A percentile compares a stretch with the other conserved stretches of the same genome.
These are phyloP conservation scores for Eubasilissa splendida DNA, from an alignment of 2,888 invertebrate genomes.

Conservation along the genomic window DNA sequence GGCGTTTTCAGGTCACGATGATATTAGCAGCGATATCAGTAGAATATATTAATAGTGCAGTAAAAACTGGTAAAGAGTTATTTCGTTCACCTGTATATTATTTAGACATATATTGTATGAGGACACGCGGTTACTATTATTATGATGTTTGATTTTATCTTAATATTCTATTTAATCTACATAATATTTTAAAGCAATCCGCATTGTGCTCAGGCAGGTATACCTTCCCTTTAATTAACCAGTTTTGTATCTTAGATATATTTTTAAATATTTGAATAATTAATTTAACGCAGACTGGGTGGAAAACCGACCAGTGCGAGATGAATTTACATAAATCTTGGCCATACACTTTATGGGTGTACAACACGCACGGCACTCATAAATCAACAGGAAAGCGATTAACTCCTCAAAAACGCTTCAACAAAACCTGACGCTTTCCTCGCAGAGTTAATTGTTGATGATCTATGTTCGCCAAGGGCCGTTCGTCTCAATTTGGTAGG, in stretches of 20 bases:
- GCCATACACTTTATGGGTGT: slow-evolving; percentile 44
- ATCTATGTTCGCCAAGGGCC: slow-evolving; percentile 50
- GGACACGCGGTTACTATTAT: no score
- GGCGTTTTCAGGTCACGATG: no score
- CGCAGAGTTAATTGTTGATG: slow-evolving; percentile 51
- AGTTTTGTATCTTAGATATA: background rate
- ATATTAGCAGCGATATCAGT: no score
- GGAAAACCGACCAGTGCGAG: slow-evolving; percentile 24
- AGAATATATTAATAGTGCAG: no score
- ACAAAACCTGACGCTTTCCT: slow-evolving; percentile 48
- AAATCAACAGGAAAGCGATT: slow-evolving; percentile 54
- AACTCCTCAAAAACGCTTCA: slow-evolving; percentile 50
- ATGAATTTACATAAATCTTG: slow-evolving; percentile 37
- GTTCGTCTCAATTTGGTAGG: slow-evolving; percentile 49
- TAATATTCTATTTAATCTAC: no score
- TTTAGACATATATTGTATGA: no score
- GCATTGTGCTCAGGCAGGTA: background rate
- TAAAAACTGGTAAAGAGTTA: no score
- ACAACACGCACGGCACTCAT: slow-evolving; percentile 52
- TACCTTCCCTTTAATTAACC: slow-evolving; percentile 32
- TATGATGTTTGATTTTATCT: no score
- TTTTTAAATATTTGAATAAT: slow-evolving; percentile 37
- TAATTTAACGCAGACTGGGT: slow-evolving; percentile 34
- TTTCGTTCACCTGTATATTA: no score
- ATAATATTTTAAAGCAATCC: no score